Conservation (phyloP, 1,140 invertebrate species). For the Dendrolimus punctatus region DNA sequence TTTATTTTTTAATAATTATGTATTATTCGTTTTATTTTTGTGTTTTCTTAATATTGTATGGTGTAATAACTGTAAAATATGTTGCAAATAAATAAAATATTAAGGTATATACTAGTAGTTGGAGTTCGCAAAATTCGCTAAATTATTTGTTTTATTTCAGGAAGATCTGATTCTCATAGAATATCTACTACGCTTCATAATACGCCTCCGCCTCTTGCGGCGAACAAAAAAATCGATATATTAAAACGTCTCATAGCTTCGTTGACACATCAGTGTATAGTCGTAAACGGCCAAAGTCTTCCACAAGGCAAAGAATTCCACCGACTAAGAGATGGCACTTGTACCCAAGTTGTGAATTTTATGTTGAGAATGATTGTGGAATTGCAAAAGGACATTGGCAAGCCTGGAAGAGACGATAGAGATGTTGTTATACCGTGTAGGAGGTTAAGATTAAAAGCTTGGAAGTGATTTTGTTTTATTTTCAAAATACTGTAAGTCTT, state of each 20-base stretch:
- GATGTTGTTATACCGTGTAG: conserved; percentile 46
- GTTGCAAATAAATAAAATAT: too few species aligned
- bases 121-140: background rate
- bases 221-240: conserved; percentile 73
- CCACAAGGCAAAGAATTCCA: conserved; percentile 60
- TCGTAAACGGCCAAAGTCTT: conserved; percentile 69
- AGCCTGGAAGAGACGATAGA: conserved; percentile 43
- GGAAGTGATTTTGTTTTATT: conserved; percentile 37
- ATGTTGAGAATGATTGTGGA: conserved; percentile 51
- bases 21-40: too few species aligned
- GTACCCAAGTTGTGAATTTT: conserved; percentile 47
- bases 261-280: conserved; percentile 77
- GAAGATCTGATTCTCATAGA: conserved; percentile 79
- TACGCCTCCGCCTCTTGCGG: conserved; percentile 76
- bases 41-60: too few species aligned
- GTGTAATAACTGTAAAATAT: too few species aligned
- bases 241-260: conserved; percentile 76
- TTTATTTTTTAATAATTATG: too few species aligned
- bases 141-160: conserved; percentile 52
- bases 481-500: background rate
- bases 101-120: too few species aligned
- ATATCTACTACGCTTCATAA: conserved; percentile 82
- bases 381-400: conserved; percentile 51
- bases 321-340: conserved; percentile 49
- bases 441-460: conserved; percentile 53